These are phyloP conservation scores for Chiloscyllium punctatum DNA, from an alignment of 2,797 vertebrate species.

Conservation along the genomic window DNA sequence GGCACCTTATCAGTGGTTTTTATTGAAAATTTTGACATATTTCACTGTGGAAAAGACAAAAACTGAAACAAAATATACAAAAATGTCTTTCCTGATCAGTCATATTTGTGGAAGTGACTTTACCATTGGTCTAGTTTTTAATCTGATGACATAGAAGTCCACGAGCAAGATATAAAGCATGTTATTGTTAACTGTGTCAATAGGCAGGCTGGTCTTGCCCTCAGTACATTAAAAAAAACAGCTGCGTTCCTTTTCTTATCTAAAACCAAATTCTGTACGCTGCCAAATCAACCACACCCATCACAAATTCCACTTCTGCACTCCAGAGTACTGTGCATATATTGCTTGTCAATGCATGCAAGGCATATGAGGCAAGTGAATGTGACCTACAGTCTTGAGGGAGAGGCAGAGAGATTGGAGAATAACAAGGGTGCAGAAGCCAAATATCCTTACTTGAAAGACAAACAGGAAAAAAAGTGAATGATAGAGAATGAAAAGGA, in stretches of 20 bases:
- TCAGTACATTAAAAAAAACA: not conserved
- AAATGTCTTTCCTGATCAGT: not conserved
- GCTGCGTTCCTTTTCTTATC: conserved; percentile 23
- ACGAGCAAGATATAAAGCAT: too few species aligned
- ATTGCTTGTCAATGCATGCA: conserved; percentile 11
- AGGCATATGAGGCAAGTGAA: not conserved
- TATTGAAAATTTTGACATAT: not conserved
- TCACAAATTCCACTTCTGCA: not conserved
- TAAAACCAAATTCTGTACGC: conserved; percentile 8
- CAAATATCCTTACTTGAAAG: not conserved
- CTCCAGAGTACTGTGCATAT: not conserved
- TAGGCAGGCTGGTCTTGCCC: not conserved
- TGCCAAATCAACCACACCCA: conserved; percentile 35
- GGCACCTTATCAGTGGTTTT: not conserved
- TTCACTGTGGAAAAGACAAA: not conserved
- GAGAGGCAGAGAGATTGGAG: not conserved
- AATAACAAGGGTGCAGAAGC: not conserved
- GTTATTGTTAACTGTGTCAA: not conserved
- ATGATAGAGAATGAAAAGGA: not conserved
- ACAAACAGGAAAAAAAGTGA: not conserved
- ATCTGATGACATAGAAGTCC: not conserved
- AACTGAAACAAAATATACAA: not conserved
- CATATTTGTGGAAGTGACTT: not conserved
- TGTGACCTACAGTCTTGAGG: not conserved
- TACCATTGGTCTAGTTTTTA: not conserved